These are phyloP conservation scores for Sebastes iracundus DNA, from an alignment of 2,797 vertebrate genomes.

Conservation along the genomic window DNA sequence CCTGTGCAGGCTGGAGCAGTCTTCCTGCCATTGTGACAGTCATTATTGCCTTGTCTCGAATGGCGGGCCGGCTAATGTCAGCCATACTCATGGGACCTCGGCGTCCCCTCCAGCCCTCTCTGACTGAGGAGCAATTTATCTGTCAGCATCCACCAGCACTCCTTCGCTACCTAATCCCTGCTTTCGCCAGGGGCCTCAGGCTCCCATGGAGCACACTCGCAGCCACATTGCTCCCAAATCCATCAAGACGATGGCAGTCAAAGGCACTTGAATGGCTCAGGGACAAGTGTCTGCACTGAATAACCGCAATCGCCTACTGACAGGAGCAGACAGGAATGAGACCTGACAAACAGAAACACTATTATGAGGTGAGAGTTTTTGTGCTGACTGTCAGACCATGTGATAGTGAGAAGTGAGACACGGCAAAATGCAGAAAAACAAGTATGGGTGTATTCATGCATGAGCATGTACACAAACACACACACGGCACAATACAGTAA, in stretches of 20 bases:
- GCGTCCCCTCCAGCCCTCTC: conserved; percentile 71
- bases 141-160: conserved; percentile 80
- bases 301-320: conserved; percentile 58
- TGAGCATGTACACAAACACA: conserved; percentile 29
- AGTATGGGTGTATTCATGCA: conserved; percentile 59
- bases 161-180: conserved; percentile 75
- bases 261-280: conserved; percentile 62
- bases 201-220: conserved; percentile 64
- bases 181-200: conserved; percentile 64
- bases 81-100: conserved; percentile 69
- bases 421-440: conserved; percentile 49
- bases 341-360: conserved; percentile 13
- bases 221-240: conserved; percentile 61
- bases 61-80: conserved; percentile 73
- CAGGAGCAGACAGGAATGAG: conserved; percentile 51
- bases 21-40: conserved; percentile 82
- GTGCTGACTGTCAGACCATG: conserved; percentile 27
- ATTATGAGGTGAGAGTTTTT: conserved; percentile 30
- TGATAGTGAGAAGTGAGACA: conserved; percentile 41
- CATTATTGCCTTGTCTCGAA: conserved; percentile 78
- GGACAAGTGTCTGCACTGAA: conserved; percentile 69
- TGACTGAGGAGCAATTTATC: conserved; percentile 84
- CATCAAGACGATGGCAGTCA: conserved; percentile 61
- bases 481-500: conserved; percentile 4
- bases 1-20: conserved; percentile 67